Base-by-base conservation (phyloP, 2,888 invertebrate genomes). In the Drosophila hamatofila region DNA sequence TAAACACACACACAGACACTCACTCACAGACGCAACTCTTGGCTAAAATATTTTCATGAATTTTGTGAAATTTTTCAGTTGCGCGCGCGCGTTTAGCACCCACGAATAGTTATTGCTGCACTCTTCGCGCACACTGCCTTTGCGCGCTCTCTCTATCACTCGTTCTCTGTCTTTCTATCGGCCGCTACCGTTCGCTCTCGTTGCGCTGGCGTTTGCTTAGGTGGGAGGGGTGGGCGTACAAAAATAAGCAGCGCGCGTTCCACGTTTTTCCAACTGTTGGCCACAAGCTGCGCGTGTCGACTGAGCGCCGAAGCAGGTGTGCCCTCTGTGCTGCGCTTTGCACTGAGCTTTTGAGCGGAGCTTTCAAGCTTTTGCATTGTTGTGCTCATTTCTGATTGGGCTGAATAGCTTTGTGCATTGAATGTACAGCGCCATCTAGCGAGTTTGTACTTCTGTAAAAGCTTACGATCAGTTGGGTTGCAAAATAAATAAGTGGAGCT, bases 261-360 rank as follows among this genome's bases (percentile, higher is more conserved):
- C 71, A 75, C 78, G 48, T 61, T 59, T 56, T 56, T 71, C 42
- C 59, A 69, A 85, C 83, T 80, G 72, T 61, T 75, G 62, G 69
- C 75, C 69, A 80, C 88, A 88, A 88, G 81, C 81, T 83, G 78
- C 83, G 86, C 83, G 80, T 73, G 62, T 63, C 83, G 81, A 83
- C 86, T 88, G 80, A 88, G 69, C 68, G 35, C 25, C 11, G 30
- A 2, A n/a, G 33, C 57, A 49, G 46, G 30, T 56, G 30, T n/a
- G 16, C 16, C 59, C 41, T 51, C 49, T 35, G 46, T 60, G 55
- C 56, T 70, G 61, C 33, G 46, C 30, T 12, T 14, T 14, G 42
- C 30, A 21, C 35, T 23, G 35, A 35, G 57, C 70, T 61, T 52
- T 52, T 60, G 21, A 67, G 61, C 27, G 39, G 8, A 52, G 70